These are phyloP conservation scores for Brachyptera risi DNA, from an alignment of 2,888 invertebrate genomes.

Conservation along the genomic window DNA sequence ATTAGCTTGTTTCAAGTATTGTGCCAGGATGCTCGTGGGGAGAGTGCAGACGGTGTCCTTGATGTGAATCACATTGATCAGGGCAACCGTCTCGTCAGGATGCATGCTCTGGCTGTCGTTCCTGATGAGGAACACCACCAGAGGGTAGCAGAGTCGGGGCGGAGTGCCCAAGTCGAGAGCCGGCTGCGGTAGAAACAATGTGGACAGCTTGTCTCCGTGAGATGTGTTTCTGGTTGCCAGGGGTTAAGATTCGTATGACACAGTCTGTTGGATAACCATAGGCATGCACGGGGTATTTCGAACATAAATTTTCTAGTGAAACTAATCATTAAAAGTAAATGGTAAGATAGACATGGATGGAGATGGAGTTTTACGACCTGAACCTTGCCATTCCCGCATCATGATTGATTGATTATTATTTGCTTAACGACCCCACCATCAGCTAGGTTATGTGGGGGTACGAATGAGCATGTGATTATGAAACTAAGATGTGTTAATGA, in stretches of 20 bases:
- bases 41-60: constrained; percentile 74
- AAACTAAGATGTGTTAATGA: too few relatives aligned
- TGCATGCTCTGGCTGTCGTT: constrained; percentile 60
- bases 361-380: too few relatives aligned
- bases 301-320: too few relatives aligned
- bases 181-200: constrained; percentile 57
- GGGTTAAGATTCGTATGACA: constrained; percentile 42
- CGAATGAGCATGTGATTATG: too few relatives aligned
- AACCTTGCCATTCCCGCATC: too few relatives aligned
- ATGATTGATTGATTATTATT: too few relatives aligned
- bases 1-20: constrained; percentile 80
- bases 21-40: constrained; percentile 76
- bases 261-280: too few relatives aligned
- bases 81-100: constrained; percentile 76
- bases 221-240: constrained; percentile 55
- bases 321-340: too few relatives aligned
- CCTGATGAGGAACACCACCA: constrained; percentile 69
- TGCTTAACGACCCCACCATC: too few relatives aligned
- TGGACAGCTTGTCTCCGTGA: constrained; percentile 62
- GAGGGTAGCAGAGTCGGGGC: constrained; percentile 70
- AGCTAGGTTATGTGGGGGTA: too few relatives aligned
- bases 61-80: constrained; percentile 79
- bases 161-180: constrained; percentile 66
- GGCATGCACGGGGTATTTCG: too few relatives aligned
- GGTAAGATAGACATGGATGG: too few relatives aligned